Evolutionary conservation across 2,113 vertebrate genomes (phyloP).

Genomic region (Triplophysa tibetana): DNA sequence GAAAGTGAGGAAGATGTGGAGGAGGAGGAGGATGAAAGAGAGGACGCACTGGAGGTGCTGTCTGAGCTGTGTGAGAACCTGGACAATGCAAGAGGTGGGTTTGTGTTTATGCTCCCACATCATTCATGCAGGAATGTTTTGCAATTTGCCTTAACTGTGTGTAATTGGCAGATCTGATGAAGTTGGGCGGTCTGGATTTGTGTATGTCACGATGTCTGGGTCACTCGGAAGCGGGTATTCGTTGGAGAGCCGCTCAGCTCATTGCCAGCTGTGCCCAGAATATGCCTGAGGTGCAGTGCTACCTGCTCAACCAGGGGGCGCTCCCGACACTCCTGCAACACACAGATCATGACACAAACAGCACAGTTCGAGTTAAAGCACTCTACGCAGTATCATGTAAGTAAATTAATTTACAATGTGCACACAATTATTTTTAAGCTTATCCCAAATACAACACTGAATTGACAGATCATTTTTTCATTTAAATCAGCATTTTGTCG

Average conservation of each 20-base stretch:
- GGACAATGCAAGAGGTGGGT: constrained; percentile 86
- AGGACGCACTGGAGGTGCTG: constrained; percentile 79
- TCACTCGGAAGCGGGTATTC: constrained; percentile 74
- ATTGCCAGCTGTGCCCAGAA: constrained; percentile 87
- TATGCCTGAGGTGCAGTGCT: constrained; percentile 83
- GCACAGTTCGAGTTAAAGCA: constrained; percentile 82
- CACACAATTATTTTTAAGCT: no score
- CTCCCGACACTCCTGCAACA: constrained; percentile 81
- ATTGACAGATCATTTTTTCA: no score
- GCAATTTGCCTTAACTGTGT: neutral
- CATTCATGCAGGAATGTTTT: neutral
- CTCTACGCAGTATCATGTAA: constrained; percentile 91
- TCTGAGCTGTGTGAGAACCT: constrained; percentile 88
- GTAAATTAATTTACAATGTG: constrained; percentile 53
- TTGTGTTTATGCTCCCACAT: neutral
- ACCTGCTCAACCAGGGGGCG: constrained; percentile 75
- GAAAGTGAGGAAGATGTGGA: constrained; percentile 64
- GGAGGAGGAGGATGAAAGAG: constrained; percentile 65
- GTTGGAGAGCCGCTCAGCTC: constrained; percentile 85
- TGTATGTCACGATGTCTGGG: constrained; percentile 78
- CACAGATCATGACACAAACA: constrained; percentile 77
- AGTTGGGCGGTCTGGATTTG: constrained; percentile 84
- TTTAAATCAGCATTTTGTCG: no score
- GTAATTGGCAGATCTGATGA: constrained; percentile 81
- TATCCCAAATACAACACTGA: no score